Conservation (phyloP, 2,797 vertebrate genomes). For the Ctenopoma multispine region DNA sequence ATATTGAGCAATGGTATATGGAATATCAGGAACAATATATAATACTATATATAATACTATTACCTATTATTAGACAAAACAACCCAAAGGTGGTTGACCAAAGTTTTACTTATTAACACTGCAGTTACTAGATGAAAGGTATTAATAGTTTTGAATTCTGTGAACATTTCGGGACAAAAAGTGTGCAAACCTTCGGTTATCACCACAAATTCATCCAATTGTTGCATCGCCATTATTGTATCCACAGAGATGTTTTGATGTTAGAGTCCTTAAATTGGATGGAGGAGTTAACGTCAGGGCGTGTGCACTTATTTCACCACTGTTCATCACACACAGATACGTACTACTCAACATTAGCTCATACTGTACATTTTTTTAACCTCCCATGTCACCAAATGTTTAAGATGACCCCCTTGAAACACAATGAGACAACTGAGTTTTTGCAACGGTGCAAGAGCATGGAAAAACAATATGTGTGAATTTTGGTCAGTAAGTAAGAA, state of each 20-base stretch:
- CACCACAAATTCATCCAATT: slow-evolving; percentile 1
- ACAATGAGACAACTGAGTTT: slow-evolving; percentile 28
- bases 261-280: slow-evolving; percentile 39
- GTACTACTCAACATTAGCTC: slow-evolving; percentile 11
- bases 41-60: too few species aligned
- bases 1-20: too few species aligned
- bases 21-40: too few species aligned
- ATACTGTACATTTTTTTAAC: slow-evolving; percentile 25
- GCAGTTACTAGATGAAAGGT: slow-evolving; percentile 9
- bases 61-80: too few species aligned
- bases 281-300: slow-evolving; percentile 31
- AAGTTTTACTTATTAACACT: slow-evolving; percentile 1
- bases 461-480: slow-evolving; percentile 8
- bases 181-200: slow-evolving; percentile 4
- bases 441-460: slow-evolving; percentile 14
- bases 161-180: neutral
- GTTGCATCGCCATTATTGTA: slow-evolving; percentile 37
- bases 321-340: neutral
- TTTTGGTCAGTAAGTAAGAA: slow-evolving; percentile 21
- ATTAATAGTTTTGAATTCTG: slow-evolving; percentile 2
- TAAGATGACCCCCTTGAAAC: neutral
- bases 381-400: slow-evolving; percentile 29
- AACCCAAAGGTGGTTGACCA: slow-evolving; percentile 9
- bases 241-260: slow-evolving; percentile 34
- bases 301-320: slow-evolving; percentile 43